Conservation (phyloP, 2,113 vertebrate genomes). For the Pogona vitticeps region DNA sequence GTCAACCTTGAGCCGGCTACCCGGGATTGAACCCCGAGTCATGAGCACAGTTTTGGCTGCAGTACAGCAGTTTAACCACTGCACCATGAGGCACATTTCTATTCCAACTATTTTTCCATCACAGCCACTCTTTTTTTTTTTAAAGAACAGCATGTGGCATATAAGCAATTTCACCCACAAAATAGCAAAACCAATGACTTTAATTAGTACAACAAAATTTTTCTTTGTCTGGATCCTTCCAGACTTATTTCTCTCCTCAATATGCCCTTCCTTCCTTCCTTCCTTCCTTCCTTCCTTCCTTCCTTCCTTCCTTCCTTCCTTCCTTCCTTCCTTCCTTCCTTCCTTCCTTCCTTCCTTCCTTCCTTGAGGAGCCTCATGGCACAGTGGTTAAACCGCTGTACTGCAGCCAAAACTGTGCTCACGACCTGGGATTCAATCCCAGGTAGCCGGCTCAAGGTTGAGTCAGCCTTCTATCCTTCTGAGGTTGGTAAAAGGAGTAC, state of each 20-base stretch:
- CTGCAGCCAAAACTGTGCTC: no score
- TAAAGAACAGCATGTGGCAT: not conserved
- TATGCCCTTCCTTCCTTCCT: not conserved
- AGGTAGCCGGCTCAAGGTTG: no score
- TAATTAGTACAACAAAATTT: rapidly evolving
- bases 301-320: rapidly evolving
- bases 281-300: not conserved
- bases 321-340: rapidly evolving
- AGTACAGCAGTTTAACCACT: no score
- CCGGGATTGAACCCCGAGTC: no score
- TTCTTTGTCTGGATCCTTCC: not conserved
- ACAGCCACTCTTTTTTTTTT: constrained; percentile 6
- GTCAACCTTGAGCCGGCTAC: no score
- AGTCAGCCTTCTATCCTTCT: no score
- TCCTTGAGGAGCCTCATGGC: no score
- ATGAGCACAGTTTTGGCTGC: no score
- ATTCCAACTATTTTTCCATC: not conserved
- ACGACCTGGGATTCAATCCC: no score
- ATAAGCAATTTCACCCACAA: not conserved
- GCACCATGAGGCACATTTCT: constrained; percentile 34
- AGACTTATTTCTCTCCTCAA: rapidly evolving
- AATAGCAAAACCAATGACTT: not conserved
- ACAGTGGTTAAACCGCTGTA: no score
- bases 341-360: not conserved
- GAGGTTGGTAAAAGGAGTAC: no score